Percentiles rank a stretch among this genome's conserved stretches.
Conservation (phyloP, 53 echinoderm and acorn worm genomes). For the Echinarachnius parma region DNA sequence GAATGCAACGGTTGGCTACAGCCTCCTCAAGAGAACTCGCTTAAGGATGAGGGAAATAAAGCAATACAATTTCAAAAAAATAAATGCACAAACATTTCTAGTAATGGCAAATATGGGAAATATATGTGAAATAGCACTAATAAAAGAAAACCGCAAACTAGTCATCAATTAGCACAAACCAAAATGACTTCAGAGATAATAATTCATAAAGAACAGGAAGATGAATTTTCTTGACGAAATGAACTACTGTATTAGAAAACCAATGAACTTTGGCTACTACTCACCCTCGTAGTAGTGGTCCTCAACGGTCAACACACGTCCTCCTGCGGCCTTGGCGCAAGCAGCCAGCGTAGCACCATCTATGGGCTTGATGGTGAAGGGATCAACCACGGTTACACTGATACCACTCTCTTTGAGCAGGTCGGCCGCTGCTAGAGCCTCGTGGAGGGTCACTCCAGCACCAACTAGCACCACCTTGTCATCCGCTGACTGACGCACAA, state of each 20-base stretch:
- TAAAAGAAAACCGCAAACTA: too few species aligned
- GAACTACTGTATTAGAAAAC: too few species aligned
- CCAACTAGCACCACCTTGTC: conserved; percentile 82
- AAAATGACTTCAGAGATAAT: too few species aligned
- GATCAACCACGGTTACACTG: conserved; percentile 74
- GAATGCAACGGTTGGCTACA: too few species aligned
- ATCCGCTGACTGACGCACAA: conserved; percentile 60
- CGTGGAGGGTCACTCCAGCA: conserved; percentile 77
- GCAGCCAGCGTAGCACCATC: conserved; percentile 68
- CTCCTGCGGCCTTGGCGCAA: conserved; percentile 83
- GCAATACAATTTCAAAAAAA: too few species aligned
- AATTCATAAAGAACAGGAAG: neutral
- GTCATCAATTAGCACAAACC: too few species aligned
- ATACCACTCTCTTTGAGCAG: conserved; percentile 66
- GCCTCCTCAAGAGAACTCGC: too few species aligned
- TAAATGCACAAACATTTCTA: too few species aligned
- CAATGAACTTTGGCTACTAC: too few species aligned
- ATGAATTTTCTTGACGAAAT: neutral
- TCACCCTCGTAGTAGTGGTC: conserved; percentile 93
- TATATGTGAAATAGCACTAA: too few species aligned
- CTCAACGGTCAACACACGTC: conserved; percentile 84
- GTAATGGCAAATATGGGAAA: too few species aligned
- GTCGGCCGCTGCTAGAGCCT: conserved; percentile 71
- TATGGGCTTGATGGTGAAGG: conserved; percentile 96
- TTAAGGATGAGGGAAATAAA: too few species aligned